These are phyloP conservation scores for Arenicola marina DNA, from an alignment of 2,888 invertebrate species.

Conservation along the genomic window DNA sequence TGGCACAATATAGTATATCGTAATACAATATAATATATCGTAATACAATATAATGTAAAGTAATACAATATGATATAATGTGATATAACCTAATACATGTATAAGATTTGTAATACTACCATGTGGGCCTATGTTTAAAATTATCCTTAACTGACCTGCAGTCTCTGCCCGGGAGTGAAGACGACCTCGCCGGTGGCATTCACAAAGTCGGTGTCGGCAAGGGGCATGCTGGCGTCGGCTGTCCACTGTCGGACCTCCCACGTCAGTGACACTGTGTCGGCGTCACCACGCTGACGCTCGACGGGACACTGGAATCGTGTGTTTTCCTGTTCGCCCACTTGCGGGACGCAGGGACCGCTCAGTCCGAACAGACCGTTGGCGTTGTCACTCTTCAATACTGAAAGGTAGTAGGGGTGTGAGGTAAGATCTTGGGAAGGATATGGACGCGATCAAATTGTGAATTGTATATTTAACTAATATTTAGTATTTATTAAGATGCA, in stretches of 20 bases:
- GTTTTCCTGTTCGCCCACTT: constrained; percentile 35
- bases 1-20: no score
- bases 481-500: no score
- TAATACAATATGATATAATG: no score
- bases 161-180: constrained; percentile 49
- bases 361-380: constrained; percentile 59
- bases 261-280: constrained; percentile 46
- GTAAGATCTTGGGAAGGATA: neutral
- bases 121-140: no score
- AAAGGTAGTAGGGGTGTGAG: neutral
- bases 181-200: constrained; percentile 43
- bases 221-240: constrained; percentile 25
- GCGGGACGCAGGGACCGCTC: constrained; percentile 41
- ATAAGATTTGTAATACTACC: no score
- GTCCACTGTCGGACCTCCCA: no score
- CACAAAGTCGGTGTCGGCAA: constrained; percentile 41
- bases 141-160: constrained; percentile 44
- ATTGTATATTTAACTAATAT: no score
- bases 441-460: no score
- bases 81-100: no score
- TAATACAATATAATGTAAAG: no score
- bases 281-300: constrained; percentile 46
- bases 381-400: constrained; percentile 60
- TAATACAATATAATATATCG: no score
- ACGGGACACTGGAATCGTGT: constrained; percentile 43